Conservation (phyloP, 2,797 vertebrate genomes). For the Malurus leucopterus region DNA sequence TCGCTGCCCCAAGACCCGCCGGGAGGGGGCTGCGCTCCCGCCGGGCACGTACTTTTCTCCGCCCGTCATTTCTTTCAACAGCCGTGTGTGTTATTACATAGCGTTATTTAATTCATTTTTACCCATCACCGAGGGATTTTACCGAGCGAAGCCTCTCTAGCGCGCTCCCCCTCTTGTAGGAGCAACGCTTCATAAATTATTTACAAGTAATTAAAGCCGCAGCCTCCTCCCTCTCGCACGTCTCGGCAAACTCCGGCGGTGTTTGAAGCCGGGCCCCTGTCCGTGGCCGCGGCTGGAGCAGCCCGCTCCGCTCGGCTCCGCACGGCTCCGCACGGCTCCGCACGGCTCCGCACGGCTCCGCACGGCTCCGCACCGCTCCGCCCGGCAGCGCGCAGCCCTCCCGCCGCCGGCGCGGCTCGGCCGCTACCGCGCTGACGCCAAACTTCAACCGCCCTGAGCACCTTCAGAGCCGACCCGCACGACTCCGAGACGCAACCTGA, state of each 20-base stretch:
- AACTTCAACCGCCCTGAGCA: background rate
- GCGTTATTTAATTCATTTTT: constrained; percentile 19
- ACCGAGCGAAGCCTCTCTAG: constrained; percentile 17
- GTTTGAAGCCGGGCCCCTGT: constrained; percentile 4
- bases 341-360: background rate
- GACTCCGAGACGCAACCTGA: background rate
- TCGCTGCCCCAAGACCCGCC: background rate
- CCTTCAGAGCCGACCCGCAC: background rate
- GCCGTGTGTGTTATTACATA: background rate
- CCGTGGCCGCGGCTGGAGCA: background rate
- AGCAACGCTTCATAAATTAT: constrained; percentile 71
- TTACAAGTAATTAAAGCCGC: constrained; percentile 70
- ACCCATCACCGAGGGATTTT: constrained; percentile 16
- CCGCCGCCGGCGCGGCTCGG: background rate
- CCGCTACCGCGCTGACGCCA: background rate
- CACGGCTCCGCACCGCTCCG: background rate
- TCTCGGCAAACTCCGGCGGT: constrained; percentile 28
- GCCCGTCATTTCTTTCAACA: background rate
- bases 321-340: background rate
- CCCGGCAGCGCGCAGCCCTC: background rate
- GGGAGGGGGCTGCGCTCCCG: background rate
- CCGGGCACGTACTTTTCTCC: constrained; percentile 3
- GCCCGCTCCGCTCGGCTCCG: background rate
- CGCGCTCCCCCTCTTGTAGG: constrained; percentile 9
- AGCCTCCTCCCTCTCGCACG: constrained; percentile 44